These are phyloP conservation scores for Phorcus lineatus DNA, from an alignment of 2,888 invertebrate species.

Conservation along the genomic window DNA sequence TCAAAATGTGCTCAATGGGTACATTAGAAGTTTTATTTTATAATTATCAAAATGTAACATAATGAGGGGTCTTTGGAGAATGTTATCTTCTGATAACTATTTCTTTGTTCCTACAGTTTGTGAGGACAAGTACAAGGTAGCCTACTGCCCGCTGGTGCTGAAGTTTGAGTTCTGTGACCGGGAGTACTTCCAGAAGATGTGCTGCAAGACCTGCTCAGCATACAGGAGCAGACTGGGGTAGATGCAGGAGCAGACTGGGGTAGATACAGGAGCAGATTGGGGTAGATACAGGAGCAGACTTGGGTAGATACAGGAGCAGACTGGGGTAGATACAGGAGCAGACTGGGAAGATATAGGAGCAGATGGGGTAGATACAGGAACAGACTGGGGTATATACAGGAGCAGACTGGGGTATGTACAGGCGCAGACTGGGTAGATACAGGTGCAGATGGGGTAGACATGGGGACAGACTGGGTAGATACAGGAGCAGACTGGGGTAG, in stretches of 20 bases:
- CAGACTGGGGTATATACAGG: not conserved
- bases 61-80: too few species aligned
- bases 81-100: not conserved
- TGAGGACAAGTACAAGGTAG: conserved; percentile 68
- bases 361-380: not conserved
- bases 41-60: too few species aligned
- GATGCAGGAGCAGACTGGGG: too few species aligned
- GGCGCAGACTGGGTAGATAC: not conserved
- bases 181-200: conserved; percentile 70
- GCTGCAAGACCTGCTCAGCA: conserved; percentile 67
- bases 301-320: too few species aligned
- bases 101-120: conserved; percentile 57
- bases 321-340: not conserved
- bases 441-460: not conserved
- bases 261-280: not conserved
- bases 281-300: not conserved
- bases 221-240: not conserved
- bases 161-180: conserved; percentile 70
- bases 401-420: not conserved
- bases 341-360: too few species aligned
- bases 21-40: too few species aligned
- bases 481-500: not conserved
- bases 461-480: too few species aligned
- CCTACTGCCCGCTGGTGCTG: conserved; percentile 72
- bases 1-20: too few species aligned